Percentiles rank a stretch among this genome's conserved stretches.
These are phyloP conservation scores for Micrasema longulum DNA, from an alignment of 1,140 invertebrate species.

Conservation along the genomic window DNA sequence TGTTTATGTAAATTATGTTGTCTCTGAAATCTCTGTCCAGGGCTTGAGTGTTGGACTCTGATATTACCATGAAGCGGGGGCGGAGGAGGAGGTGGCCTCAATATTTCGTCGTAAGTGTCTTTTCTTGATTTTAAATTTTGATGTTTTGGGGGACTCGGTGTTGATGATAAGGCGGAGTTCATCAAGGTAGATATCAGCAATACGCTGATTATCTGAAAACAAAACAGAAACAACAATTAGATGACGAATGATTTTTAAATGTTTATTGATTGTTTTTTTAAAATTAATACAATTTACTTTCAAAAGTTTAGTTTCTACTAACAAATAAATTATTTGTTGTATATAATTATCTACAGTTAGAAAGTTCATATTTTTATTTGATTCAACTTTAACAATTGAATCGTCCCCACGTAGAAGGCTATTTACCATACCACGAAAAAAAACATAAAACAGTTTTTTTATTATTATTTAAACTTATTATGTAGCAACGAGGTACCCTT, in stretches of 20 bases:
- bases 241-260: neutral
- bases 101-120: slow-evolving; percentile 50
- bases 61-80: slow-evolving; percentile 18
- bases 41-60: slow-evolving; percentile 5
- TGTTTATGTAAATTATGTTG: slow-evolving; percentile 38
- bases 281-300: neutral
- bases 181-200: slow-evolving; percentile 39
- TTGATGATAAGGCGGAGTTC: slow-evolving; percentile 12
- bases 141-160: slow-evolving; percentile 19
- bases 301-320: neutral
- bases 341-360: no score
- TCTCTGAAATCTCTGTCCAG: slow-evolving; percentile 43
- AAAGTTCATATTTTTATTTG: no score
- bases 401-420: no score
- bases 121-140: slow-evolving; percentile 40
- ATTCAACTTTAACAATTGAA: no score
- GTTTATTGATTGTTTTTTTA: neutral
- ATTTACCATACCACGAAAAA: no score
- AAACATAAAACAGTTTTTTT: no score
- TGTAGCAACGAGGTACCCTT: no score
- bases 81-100: slow-evolving; percentile 52
- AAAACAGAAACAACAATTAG: slow-evolving; percentile 23
- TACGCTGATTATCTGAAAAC: slow-evolving; percentile 46
- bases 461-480: no score
- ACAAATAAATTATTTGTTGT: neutral